phyloP scores from a whole-genome alignment of 1,140 invertebrate genomes.

The Brachionus rubens region DNA sequence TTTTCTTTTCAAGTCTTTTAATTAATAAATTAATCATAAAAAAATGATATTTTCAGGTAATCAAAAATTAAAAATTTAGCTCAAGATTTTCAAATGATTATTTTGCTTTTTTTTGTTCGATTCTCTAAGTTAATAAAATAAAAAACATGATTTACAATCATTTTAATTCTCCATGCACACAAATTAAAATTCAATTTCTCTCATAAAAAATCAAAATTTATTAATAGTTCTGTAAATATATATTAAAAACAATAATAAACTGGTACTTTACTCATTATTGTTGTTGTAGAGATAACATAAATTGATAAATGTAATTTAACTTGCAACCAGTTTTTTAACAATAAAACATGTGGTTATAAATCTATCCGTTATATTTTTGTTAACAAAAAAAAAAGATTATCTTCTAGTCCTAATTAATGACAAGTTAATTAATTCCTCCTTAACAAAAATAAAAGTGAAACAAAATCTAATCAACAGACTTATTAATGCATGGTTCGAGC shows the following conservation, averaged over 20 bases:
- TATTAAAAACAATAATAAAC: constrained; percentile 16
- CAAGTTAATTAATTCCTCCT: constrained; percentile 26
- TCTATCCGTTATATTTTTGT: background rate
- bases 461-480: constrained; percentile 35
- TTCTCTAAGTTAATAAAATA: constrained; percentile 9
- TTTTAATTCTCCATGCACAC: background rate
- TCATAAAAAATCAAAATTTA: constrained; percentile 13
- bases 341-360: constrained; percentile 27
- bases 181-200: constrained; percentile 37
- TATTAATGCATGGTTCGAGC: too few relatives aligned
- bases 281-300: constrained; percentile 8
- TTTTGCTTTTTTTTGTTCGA: background rate
- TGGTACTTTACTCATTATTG: constrained; percentile 3
- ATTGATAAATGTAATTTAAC: constrained; percentile 45
- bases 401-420: constrained; percentile 41
- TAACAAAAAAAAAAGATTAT: too few relatives aligned
- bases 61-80: too few relatives aligned
- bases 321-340: background rate
- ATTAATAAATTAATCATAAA: too few relatives aligned
- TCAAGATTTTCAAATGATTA: too few relatives aligned
- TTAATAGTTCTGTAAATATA: constrained; percentile 40
- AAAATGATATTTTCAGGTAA: too few relatives aligned
- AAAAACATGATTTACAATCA: constrained; percentile 40
- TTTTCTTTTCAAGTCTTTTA: too few relatives aligned
- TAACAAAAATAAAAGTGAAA: background rate